Base-by-base conservation (phyloP, 1,140 invertebrate genomes). In the Drosophila ironensis region DNA sequence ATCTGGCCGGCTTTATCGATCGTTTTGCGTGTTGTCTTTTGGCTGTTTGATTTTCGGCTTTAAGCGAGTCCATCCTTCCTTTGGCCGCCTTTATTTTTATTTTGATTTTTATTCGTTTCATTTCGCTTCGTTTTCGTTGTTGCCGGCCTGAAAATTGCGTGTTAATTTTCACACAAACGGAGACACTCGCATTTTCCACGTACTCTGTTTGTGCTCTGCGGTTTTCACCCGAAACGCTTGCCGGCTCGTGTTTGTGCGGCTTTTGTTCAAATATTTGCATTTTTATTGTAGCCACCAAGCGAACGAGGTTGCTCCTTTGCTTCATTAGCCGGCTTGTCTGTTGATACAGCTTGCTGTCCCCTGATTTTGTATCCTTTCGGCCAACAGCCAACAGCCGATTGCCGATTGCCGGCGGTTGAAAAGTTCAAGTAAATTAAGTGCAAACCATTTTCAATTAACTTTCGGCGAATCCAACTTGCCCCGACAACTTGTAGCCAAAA, bases 111-210 rank as follows among this genome's bases (percentile, higher is more conserved):
- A 72, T 70, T 73, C 64, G 72, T 56, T 38, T 51, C 47, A 45
- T 41, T 64, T 68, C 35, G 14, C 17, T 76, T 60, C 17, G 46
- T 9, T 20, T 17, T 17, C 37, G 35, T 19, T 28, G 37, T 61
- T 61, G 54, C 17, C 48, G 64, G 30, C 61, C 41, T 37, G 63
- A 54, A 73, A 82, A 82, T 82, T 86, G 78, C 80, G 78, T 84
- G 78, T 78, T 84, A 84, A 84, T 84, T 84, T 84, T 84, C 78
- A 86, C 78, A 82, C 77, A 78, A 69, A 82, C 38, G 33, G 41
- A 56, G 63, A 52, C 72, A 46, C 60, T 48, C 61, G 63, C 56
- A 80, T 54, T 74, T 80, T 63, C 52, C 61, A 42, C 60, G 54
- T 50, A 52, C 40, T 56, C 61, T 76, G 72, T 82, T 80, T 86